Evolutionary conservation across 2,888 invertebrate species (phyloP).

Genomic region (Cataglyphis altisquamis): DNA sequence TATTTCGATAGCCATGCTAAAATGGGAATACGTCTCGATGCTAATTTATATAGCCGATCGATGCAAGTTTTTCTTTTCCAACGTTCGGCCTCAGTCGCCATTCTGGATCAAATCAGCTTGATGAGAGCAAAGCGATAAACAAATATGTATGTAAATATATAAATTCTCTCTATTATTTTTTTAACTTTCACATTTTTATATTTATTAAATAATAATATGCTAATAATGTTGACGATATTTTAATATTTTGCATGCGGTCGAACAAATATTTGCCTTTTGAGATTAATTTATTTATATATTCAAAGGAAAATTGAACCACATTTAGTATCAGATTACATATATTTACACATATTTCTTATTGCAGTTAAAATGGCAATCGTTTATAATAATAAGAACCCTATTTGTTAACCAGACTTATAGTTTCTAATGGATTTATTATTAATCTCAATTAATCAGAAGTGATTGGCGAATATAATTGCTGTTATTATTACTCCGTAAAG

Average conservation of each 20-base stretch:
- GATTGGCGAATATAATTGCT: too few species aligned
- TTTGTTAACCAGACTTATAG: too few species aligned
- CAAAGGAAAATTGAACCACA: too few species aligned
- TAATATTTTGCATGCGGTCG: neutral
- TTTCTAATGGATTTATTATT: too few species aligned
- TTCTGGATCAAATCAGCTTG: slow-evolving; percentile 40
- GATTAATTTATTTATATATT: neutral
- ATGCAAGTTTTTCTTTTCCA: slow-evolving; percentile 66
- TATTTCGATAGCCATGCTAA: slow-evolving; percentile 92
- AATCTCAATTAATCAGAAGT: too few species aligned
- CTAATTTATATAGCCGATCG: slow-evolving; percentile 70
- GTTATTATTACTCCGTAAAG: too few species aligned
- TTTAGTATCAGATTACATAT: too few species aligned
- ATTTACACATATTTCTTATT: too few species aligned
- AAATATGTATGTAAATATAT: slow-evolving; percentile 11
- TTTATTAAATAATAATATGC: neutral
- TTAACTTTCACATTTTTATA: neutral
- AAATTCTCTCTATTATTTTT: neutral
- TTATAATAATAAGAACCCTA: too few species aligned
- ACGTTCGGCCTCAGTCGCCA: slow-evolving; percentile 67
- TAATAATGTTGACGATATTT: neutral
- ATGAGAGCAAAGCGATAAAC: neutral
- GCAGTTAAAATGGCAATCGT: too few species aligned
- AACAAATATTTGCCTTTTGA: neutral
- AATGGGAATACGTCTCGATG: slow-evolving; percentile 89